Conservation (phyloP, 2,888 invertebrate genomes). For the Drosophila recens region DNA sequence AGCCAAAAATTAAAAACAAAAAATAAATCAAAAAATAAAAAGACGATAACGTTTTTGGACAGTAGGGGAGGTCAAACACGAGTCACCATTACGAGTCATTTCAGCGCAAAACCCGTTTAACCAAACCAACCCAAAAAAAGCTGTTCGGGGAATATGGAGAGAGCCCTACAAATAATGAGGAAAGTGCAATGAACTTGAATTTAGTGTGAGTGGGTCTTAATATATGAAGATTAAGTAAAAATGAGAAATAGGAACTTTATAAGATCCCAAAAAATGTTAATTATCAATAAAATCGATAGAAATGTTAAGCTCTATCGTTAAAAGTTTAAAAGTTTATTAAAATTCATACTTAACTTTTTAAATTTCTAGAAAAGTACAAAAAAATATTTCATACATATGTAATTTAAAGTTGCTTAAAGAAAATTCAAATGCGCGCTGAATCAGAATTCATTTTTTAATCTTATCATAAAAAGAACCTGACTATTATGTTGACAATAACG, state of each 20-base stretch:
- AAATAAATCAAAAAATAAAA: background rate
- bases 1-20: conserved; percentile 5
- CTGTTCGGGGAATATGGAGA: background rate
- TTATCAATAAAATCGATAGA: background rate
- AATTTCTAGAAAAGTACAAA: background rate
- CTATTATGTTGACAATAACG: conserved; percentile 23
- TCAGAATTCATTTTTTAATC: background rate
- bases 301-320: background rate
- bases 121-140: conserved; percentile 4
- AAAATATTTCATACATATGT: background rate
- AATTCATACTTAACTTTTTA: too few species aligned
- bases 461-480: background rate
- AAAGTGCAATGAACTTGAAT: conserved; percentile 48
- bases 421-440: too few species aligned
- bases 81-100: conserved; percentile 37
- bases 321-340: background rate
- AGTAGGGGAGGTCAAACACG: conserved; percentile 44
- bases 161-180: conserved; percentile 7
- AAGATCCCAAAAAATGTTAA: background rate
- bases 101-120: conserved; percentile 38
- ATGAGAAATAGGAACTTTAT: background rate
- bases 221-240: background rate
- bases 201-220: background rate
- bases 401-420: background rate
- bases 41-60: conserved; percentile 16